A percentile compares a stretch with the other conserved stretches of the same genome.
phyloP scores from a whole-genome alignment of 2,888 invertebrate species.

The Athalia cordata region DNA sequence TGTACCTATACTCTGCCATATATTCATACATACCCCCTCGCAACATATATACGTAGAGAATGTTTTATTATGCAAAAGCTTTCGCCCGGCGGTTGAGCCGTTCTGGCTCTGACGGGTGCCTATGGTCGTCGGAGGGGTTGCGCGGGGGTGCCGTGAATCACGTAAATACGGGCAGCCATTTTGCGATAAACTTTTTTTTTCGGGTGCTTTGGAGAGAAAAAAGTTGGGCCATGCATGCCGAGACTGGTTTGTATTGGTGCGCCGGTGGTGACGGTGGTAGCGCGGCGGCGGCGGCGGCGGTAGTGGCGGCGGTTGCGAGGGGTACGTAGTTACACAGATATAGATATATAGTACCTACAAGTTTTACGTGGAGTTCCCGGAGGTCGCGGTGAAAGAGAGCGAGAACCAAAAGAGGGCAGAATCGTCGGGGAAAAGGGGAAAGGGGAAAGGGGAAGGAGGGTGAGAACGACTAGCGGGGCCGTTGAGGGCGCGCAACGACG shows the following conservation, averaged over 20 bases:
- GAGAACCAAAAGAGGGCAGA: constrained; percentile 39
- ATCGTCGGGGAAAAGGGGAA: background rate
- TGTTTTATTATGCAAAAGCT: constrained; percentile 74
- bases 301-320: background rate
- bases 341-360: background rate
- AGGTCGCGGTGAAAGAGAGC: constrained; percentile 46
- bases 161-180: constrained; percentile 74
- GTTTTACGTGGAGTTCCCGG: background rate
- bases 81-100: constrained; percentile 71
- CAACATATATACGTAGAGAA: constrained; percentile 18
- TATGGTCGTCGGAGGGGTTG: constrained; percentile 40
- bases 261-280: background rate
- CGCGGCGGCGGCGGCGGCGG: constrained; percentile 7
- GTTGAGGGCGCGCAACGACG: constrained; percentile 51
- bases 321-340: background rate
- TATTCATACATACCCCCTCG: background rate
- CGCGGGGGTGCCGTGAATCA: constrained; percentile 64
- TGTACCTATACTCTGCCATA: background rate
- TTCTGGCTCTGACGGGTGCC: constrained; percentile 63
- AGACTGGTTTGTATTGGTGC: too few relatives aligned
- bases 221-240: constrained; percentile 65
- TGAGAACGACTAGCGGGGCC: constrained; percentile 43
- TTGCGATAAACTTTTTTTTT: constrained; percentile 69
- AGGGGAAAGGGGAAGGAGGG: constrained; percentile 16
- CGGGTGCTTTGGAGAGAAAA: constrained; percentile 60